These are phyloP conservation scores for Forbesichthys agassizii DNA, from an alignment of 2,113 vertebrate genomes.

Conservation along the genomic window DNA sequence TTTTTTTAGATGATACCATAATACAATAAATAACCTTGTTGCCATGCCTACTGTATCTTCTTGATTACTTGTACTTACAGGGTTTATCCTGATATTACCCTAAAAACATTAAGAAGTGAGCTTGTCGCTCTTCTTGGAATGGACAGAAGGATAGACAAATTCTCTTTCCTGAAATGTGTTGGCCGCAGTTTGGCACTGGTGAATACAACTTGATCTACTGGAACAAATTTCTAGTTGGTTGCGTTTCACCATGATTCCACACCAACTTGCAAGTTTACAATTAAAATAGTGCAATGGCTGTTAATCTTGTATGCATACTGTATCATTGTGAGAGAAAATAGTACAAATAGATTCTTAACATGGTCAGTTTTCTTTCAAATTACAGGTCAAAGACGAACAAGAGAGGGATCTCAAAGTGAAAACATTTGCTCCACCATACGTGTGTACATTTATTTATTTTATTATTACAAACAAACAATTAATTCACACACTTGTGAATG, in stretches of 20 bases:
- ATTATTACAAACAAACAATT: no score
- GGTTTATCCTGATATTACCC: slow-evolving; percentile 82
- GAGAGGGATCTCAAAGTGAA: slow-evolving; percentile 88
- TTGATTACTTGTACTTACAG: slow-evolving; percentile 64
- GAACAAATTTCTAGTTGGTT: slow-evolving; percentile 17
- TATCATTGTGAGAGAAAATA: background rate
- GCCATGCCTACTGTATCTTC: background rate
- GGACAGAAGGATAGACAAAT: slow-evolving; percentile 77
- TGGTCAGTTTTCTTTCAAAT: slow-evolving; percentile 20
- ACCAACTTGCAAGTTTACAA: background rate
- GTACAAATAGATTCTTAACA: background rate
- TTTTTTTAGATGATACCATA: no score
- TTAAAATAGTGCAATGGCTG: slow-evolving; percentile 23
- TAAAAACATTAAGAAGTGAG: slow-evolving; percentile 79
- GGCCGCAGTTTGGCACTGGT: slow-evolving; percentile 90
- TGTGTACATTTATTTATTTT: slow-evolving; percentile 60
- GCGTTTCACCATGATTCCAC: slow-evolving; percentile 23
- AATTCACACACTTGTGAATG: no score
- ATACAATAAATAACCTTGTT: no score
- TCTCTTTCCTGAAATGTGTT: slow-evolving; percentile 89
- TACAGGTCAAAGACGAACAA: slow-evolving; percentile 87
- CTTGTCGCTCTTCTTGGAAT: slow-evolving; percentile 80
- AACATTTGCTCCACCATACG: slow-evolving; percentile 87
- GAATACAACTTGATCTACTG: slow-evolving; percentile 55
- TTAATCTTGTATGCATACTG: background rate